Base-by-base conservation (phyloP, 1,140 invertebrate genomes). In the Halesus radiatus region DNA sequence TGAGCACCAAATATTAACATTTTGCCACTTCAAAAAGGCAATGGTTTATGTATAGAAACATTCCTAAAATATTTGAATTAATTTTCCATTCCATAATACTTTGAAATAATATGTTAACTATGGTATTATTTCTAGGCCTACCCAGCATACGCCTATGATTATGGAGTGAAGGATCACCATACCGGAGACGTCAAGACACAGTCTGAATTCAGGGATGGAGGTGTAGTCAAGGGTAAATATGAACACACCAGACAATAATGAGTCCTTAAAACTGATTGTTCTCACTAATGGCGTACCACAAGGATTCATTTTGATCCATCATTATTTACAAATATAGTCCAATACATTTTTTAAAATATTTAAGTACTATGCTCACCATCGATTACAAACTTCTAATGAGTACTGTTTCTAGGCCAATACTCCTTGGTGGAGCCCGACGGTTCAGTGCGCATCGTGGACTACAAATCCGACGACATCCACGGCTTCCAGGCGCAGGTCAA, bases 381-480 rank as follows among this genome's bases (percentile, higher is more conserved):
- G 3, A 6, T 73, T 32, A 8, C 1, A n/a, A n/a, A 7, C 5
- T 20, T 18, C n/a, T n/a, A 70, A n/a, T 37, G 18, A 26, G 20
- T 22, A 37, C 22, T 26, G 15, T 62, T 85, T 87, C 20, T 85
- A 90, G 93, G 93, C 60, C 91, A 93, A 85, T 94, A 93, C 87
- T 91, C 90, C 76, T 89, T 93, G 16, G 89, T 93, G 22, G 93
- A 93, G 80, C 92, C 93, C 2, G 93, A 94, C 84, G 93, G 93
- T 82, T 92, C 92, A 29, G 90, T 92, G 75, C 86, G 88, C 62
- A 88, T 91, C 4, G 93, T 94, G 58, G 91, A 92, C 84, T 95
- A 95, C 85, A 93, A 92, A 0, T 93, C 93, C 23, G 94, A 94
- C 85, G 92, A 94, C 80, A 91, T 92, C 83, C 92, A 91, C 81